phyloP scores from a whole-genome alignment of 1,140 invertebrate genomes.

The Drosophila equinoxialis region DNA sequence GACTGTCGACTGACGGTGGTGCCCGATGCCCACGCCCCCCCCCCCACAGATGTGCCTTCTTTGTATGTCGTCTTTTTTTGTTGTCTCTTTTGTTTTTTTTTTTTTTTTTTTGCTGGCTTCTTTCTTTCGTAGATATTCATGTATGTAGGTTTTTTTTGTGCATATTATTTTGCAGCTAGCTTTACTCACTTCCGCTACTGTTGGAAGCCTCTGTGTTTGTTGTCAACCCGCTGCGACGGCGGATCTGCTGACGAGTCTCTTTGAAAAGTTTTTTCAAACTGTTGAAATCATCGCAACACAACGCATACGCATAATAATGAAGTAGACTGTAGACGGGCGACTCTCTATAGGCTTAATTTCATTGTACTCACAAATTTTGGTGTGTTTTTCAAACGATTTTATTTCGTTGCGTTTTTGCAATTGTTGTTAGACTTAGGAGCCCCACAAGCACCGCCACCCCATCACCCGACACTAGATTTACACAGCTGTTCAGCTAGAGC shows the following conservation, averaged over 20 bases:
- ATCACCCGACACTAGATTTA: constrained; percentile 40
- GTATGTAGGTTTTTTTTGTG: constrained; percentile 15
- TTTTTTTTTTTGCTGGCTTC: constrained; percentile 19
- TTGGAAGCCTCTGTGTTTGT: constrained; percentile 45
- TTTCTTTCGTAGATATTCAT: not conserved
- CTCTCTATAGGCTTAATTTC: constrained; percentile 61
- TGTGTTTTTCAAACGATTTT: constrained; percentile 51
- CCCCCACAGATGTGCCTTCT: not conserved
- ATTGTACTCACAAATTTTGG: constrained; percentile 23
- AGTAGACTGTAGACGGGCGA: constrained; percentile 24
- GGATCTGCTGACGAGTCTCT: constrained; percentile 41
- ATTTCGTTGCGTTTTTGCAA: constrained; percentile 42
- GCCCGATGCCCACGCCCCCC: too few relatives aligned
- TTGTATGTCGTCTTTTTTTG: constrained; percentile 25
- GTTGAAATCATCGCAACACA: constrained; percentile 52
- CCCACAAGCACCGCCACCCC: not conserved
- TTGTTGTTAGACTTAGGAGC: constrained; percentile 34
- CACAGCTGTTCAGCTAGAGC: constrained; percentile 62
- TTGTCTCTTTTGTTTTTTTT: not conserved
- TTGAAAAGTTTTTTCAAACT: constrained; percentile 32
- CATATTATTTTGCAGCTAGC: constrained; percentile 72
- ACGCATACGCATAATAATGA: constrained; percentile 51
- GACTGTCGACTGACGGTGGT: not conserved
- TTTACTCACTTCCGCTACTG: constrained; percentile 58
- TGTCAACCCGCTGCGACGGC: constrained; percentile 51